Base-by-base conservation (phyloP, 2,113 vertebrate genomes). In the Osmerus mordax region DNA sequence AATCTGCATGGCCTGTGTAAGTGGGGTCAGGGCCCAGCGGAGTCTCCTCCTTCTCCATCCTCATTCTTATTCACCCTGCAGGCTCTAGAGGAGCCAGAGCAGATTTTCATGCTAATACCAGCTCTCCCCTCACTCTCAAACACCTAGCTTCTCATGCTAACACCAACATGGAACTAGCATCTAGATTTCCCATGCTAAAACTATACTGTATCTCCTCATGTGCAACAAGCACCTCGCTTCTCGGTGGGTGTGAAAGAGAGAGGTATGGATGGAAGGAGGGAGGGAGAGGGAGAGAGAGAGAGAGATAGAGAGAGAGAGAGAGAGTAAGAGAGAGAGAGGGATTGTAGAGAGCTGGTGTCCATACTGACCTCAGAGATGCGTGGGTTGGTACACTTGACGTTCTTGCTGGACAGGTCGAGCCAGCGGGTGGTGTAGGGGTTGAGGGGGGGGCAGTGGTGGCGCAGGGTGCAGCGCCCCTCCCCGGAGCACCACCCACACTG, bases 361-460 rank as follows among this genome's bases (percentile, higher is more conserved):
- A 18, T 19, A 80, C 91, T 91, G 86, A 98, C 97, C 96, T 98
- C 95, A 0, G 95, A 96, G 90, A 99, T 98, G 73, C 96, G 96
- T 0, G 97, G 97, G 87, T 99, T 96, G 90, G 95, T 96, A 83
- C 97, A 99, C 89, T 98, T 98, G 79, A 98, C 95, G 3, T 96
- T 95, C 75, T 86, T 90, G 81, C 92, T 93, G 90, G 94, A 93
- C 91, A 98, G 94, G 90, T 98, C 88, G 0, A 98, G 94, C 97
- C 97, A 99, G 83, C 94, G 96, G 78, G 84, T 94, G 65, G 92
- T 74, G 87, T 92, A 91, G 0, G 92, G 74, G 73, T 86, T 77
- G 88, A 88, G 87, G 83, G 7, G 84, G 0, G 89, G 65, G 81
- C 96, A 98, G 87, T 97, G 97, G 19, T 93, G 94, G 14, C 88